phyloP scores from a whole-genome alignment of 2,113 vertebrate species.

The Amphilophus citrinellus region DNA sequence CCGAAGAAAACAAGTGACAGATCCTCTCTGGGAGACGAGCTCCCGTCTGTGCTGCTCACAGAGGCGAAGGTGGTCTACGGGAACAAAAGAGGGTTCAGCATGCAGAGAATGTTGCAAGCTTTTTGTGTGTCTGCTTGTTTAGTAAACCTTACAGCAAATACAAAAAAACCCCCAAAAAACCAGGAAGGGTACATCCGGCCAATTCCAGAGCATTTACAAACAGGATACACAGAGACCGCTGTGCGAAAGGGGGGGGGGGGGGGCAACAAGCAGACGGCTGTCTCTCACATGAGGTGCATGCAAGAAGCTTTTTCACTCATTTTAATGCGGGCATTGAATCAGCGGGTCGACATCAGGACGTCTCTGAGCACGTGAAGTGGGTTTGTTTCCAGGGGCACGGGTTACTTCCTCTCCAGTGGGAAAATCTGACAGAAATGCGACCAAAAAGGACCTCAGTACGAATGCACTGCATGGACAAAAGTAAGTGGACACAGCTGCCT shows the following conservation, averaged over 20 bases:
- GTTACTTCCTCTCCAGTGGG: background rate
- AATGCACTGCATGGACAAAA: background rate
- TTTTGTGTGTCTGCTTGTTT: conserved; percentile 17
- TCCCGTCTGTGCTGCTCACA: conserved; percentile 39
- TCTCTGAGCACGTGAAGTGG: conserved; percentile 1
- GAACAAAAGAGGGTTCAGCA: conserved; percentile 56
- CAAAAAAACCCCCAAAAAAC: no score
- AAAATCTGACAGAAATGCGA: background rate
- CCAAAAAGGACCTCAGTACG: background rate
- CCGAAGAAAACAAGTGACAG: conserved; percentile 8
- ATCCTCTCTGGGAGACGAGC: conserved; percentile 36
- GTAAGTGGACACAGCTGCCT: background rate
- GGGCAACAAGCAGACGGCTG: conserved; percentile 56
- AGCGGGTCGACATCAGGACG: background rate
- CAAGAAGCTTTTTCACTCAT: conserved; percentile 58
- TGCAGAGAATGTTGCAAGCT: conserved; percentile 71
- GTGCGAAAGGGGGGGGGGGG: conserved; percentile 21
- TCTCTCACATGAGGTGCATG: conserved; percentile 72
- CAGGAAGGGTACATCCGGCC: background rate
- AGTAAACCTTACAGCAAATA: background rate
- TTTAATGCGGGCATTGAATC: conserved; percentile 4
- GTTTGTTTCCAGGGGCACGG: conserved; percentile 5
- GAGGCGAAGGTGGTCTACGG: conserved; percentile 46
- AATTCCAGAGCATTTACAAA: conserved; percentile 33
- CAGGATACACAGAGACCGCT: conserved; percentile 59